phyloP scores from a whole-genome alignment of 2,113 vertebrate genomes.

The Ictalurus punctatus region DNA sequence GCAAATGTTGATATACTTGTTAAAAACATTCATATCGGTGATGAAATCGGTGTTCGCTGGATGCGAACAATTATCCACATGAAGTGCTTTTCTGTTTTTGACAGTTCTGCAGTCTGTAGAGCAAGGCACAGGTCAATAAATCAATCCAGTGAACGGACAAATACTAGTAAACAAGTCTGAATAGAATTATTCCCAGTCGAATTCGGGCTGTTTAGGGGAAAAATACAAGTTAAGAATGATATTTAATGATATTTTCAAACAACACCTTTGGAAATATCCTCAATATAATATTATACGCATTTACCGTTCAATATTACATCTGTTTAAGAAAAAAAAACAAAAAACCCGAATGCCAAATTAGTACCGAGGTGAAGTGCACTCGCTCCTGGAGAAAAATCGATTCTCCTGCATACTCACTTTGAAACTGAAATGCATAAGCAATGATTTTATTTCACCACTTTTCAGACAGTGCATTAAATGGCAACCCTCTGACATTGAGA shows the following conservation, averaged over 20 bases:
- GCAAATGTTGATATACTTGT: background rate
- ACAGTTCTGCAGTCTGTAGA: background rate
- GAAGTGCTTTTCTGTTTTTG: background rate
- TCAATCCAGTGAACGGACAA: background rate
- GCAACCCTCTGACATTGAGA: background rate
- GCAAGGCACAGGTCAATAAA: constrained; percentile 21
- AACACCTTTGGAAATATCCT: background rate
- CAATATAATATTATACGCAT: background rate
- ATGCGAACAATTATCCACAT: background rate
- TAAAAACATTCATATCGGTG: background rate
- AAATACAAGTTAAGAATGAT: background rate
- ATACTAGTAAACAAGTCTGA: constrained; percentile 13
- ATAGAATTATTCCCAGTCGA: background rate
- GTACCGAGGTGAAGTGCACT: background rate
- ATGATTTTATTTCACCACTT: background rate
- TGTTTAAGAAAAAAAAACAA: background rate
- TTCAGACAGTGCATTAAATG: background rate
- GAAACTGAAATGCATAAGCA: background rate
- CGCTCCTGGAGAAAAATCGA: background rate
- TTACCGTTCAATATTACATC: background rate
- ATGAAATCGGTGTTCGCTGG: background rate
- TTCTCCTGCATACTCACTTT: background rate
- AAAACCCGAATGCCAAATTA: background rate
- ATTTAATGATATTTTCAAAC: background rate
- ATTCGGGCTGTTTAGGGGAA: background rate